These are phyloP conservation scores for Nanger granti DNA, from an alignment of 2,113 vertebrate species.

Conservation along the genomic window DNA sequence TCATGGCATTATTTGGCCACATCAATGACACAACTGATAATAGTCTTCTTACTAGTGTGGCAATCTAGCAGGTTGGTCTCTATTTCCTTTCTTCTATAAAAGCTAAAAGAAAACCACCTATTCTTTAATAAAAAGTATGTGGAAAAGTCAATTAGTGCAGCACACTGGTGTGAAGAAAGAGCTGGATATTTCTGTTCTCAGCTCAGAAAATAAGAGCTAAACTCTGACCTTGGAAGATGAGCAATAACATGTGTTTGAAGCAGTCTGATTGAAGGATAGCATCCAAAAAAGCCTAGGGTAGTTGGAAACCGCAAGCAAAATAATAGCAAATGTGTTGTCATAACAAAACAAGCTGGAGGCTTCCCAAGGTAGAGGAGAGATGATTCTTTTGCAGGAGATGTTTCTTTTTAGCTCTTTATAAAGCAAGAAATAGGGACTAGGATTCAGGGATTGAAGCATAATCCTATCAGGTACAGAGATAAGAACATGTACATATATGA, in stretches of 20 bases:
- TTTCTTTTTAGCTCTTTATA: not conserved
- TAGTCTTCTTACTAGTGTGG: not conserved
- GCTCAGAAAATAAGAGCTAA: conserved; percentile 18
- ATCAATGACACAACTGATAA: not conserved
- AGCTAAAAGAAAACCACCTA: not conserved
- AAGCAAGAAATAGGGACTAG: not conserved
- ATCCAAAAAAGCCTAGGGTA: not conserved
- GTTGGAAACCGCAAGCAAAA: conserved; percentile 26
- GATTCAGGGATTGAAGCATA: not conserved
- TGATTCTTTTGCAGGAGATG: not conserved
- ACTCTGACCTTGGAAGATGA: conserved; percentile 31
- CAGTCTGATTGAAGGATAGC: not conserved
- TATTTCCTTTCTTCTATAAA: conserved; percentile 7
- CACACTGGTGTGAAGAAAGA: not conserved
- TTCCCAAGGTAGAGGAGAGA: not conserved
- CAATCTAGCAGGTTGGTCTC: not conserved
- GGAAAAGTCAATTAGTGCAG: not conserved
- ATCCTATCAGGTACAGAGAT: not conserved
- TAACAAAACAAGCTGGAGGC: conserved; percentile 27
- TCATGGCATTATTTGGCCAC: not conserved
- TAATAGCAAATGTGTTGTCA: conserved; percentile 41
- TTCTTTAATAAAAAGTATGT: not conserved
- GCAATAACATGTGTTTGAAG: not conserved
- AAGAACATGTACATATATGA: not conserved
- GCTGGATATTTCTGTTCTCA: not conserved